Conservation (phyloP, 2,797 vertebrate genomes). For the Chiroxiphia lanceolata region DNA sequence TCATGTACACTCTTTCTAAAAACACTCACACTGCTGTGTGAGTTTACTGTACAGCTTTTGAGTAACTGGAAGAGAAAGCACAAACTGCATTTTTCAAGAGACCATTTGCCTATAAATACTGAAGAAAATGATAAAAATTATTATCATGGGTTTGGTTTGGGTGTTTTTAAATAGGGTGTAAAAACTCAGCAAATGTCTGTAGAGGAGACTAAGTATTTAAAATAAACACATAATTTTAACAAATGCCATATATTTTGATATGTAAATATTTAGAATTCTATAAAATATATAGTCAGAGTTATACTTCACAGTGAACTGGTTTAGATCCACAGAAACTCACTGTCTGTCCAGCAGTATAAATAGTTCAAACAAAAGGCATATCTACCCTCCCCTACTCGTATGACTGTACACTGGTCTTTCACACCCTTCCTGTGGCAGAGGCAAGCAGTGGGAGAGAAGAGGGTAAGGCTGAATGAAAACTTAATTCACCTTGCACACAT, state of each 20-base stretch:
- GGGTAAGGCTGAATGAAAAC: not conserved
- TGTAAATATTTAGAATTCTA: not conserved
- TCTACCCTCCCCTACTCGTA: not conserved
- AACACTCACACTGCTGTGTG: not conserved
- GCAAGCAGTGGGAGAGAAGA: not conserved
- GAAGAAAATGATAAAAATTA: not conserved
- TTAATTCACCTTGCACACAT: not conserved
- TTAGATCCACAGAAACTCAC: not conserved
- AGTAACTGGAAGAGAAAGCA: not conserved
- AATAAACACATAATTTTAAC: not conserved
- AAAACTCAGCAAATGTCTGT: not conserved
- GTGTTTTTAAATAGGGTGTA: not conserved
- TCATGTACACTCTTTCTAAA: not conserved
- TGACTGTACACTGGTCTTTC: not conserved
- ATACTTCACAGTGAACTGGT: not conserved
- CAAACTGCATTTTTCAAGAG: not conserved
- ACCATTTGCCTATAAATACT: not conserved
- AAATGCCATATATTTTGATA: not conserved
- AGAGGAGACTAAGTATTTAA: not conserved
- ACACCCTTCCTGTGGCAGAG: not conserved
- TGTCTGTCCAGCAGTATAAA: not conserved
- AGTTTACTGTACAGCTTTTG: not conserved
- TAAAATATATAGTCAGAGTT: not conserved
- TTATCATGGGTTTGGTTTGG: fast-evolving
- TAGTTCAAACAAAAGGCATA: not conserved